Evolutionary conservation across 2,888 invertebrate genomes (phyloP).

Genomic region (Linhomoeus sp.): DNA sequence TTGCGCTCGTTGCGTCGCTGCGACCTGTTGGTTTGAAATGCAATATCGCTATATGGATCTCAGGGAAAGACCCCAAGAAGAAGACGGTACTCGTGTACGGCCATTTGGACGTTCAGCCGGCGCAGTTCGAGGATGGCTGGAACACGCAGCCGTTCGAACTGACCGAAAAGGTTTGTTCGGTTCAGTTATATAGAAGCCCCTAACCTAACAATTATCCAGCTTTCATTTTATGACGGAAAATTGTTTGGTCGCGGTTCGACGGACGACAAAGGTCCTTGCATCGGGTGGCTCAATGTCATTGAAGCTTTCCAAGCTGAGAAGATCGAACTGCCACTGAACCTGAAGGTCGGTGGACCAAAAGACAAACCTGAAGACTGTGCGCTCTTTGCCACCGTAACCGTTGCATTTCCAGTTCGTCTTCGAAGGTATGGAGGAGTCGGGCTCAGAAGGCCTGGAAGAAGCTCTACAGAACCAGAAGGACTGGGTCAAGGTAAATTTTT

Average conservation of each 20-base stretch:
- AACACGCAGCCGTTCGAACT: constrained; percentile 76
- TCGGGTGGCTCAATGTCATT: constrained; percentile 84
- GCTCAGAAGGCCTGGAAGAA: constrained; percentile 82
- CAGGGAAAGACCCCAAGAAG: constrained; percentile 49
- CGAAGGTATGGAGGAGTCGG: constrained; percentile 96
- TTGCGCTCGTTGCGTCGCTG: no score
- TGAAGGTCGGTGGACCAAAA: constrained; percentile 30
- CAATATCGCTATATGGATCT: no score
- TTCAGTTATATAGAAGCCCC: no score
- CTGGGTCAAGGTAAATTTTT: constrained; percentile 43
- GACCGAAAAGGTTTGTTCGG: constrained; percentile 42
- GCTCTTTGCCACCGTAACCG: not conserved
- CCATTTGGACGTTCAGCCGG: constrained; percentile 95
- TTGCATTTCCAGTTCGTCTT: constrained; percentile 56
- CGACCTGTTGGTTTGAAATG: no score
- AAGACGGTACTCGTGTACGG: constrained; percentile 87
- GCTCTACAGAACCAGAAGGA: constrained; percentile 50
- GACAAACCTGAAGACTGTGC: not conserved
- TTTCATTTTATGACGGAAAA: constrained; percentile 44
- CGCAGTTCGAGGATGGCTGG: constrained; percentile 76
- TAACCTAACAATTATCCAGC: no score
- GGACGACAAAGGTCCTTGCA: constrained; percentile 75
- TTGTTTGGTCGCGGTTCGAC: constrained; percentile 73
- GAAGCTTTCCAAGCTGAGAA: constrained; percentile 59
- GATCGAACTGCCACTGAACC: constrained; percentile 42